Base-by-base conservation (phyloP, 2,888 invertebrate genomes). In the Pachliopta kotzebuea region DNA sequence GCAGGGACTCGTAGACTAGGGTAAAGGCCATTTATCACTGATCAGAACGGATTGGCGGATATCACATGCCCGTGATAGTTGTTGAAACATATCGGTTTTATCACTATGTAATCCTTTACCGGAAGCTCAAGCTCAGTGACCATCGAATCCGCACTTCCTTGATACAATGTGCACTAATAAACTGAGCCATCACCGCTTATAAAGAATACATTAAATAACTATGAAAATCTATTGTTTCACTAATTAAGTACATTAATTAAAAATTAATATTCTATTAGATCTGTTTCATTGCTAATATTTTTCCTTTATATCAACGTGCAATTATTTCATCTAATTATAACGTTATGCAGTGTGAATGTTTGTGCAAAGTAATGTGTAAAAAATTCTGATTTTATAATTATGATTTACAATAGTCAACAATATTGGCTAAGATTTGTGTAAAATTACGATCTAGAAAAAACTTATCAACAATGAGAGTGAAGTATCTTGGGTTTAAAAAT, bases 191-290 rank as follows among this genome's bases (percentile, higher is more conserved):
- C 37, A 37, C 11, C 37, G 37, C 11, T 11, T 37, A 14, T 37
- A 37, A 37, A 37, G 78, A 79, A 81, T 85, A 86, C 85, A 85
- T 86, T 80, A 85, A 24, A 80, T 75, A 81, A 76, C 83, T 86
- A 84, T 81, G 80, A 79, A 65, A 56, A 63, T 58, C 59, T 63
- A 63, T 63, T 56, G 45, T 59, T 59, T 63, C 4, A 72, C 79
- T 84, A 84, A 77, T 86, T 88, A 90, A 88, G 88, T 88, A 89
- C 88, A 83, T 50, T 24, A 75, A 70, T 37, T 78, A 78, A 77
- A 78, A 78, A 78, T 76, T 69, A 75, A 75, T 74, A 74, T 70
- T 72, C 70, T 69, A 24, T 56, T 31, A 21, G 31, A 73, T 73
- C 72, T 55, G 68, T 52, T 52, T 31, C 56, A 21, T 54, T n/a